phyloP scores from a whole-genome alignment of 2,888 invertebrate genomes.

The Drosophila hawaiiensis region DNA sequence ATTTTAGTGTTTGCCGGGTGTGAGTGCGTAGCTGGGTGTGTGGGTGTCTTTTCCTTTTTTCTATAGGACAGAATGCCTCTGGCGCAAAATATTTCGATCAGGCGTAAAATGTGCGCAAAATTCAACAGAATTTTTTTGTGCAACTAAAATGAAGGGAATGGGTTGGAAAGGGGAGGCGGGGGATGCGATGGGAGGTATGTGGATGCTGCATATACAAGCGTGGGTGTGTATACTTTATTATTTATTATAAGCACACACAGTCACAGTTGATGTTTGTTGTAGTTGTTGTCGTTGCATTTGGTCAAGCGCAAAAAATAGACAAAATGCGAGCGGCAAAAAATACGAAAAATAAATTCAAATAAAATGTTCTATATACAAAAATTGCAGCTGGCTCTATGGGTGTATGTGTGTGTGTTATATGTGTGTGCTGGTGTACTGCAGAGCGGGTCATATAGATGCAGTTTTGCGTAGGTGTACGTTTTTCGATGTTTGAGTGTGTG shows the following conservation, averaged over 20 bases:
- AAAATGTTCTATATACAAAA: conserved; percentile 75
- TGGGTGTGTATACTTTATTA: conserved; percentile 71
- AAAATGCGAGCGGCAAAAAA: conserved; percentile 63
- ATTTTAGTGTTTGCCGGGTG: background rate
- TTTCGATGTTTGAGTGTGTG: conserved; percentile 24
- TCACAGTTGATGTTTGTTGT: conserved; percentile 28
- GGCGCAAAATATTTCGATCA: conserved; percentile 82
- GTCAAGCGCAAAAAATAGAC: conserved; percentile 72
- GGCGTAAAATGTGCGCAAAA: conserved; percentile 84
- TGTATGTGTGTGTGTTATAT: conserved; percentile 23
- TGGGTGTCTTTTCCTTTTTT: conserved; percentile 64
- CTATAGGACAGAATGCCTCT: conserved; percentile 40
- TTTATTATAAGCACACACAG: conserved; percentile 74
- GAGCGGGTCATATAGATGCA: conserved; percentile 27
- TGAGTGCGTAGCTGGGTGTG: conserved; percentile 11
- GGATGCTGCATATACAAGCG: conserved; percentile 33
- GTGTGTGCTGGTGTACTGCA: conserved; percentile 23
- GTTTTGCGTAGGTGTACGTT: conserved; percentile 32
- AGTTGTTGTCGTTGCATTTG: conserved; percentile 64
- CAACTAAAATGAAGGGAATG: conserved; percentile 19
- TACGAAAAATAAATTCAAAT: conserved; percentile 76
- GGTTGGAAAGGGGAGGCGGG: accelerated
- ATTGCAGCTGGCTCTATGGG: conserved; percentile 39
- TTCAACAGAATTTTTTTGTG: conserved; percentile 74
- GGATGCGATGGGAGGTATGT: background rate